phyloP scores from a whole-genome alignment of 1,140 invertebrate genomes.

The Nylanderia fulva region DNA sequence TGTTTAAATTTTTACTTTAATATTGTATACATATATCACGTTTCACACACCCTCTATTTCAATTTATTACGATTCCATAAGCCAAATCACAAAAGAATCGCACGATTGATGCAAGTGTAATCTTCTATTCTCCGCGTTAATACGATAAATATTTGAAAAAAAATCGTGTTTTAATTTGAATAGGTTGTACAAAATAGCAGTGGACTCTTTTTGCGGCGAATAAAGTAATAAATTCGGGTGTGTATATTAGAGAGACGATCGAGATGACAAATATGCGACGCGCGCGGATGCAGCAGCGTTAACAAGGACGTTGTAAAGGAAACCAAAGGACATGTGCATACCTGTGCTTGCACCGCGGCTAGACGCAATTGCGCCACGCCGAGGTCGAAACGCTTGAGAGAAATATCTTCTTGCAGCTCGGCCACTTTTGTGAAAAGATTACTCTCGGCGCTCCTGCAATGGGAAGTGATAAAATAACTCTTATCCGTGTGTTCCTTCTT shows the following conservation, averaged over 20 bases:
- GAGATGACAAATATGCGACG: conserved; percentile 19
- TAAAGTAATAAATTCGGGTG: neutral
- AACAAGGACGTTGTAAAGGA: neutral
- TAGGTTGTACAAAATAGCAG: neutral
- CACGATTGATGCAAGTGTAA: neutral
- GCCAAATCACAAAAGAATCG: neutral
- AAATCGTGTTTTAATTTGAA: neutral
- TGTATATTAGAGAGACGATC: neutral
- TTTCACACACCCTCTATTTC: neutral
- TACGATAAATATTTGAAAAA: neutral
- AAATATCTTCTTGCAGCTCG: conserved; percentile 97
- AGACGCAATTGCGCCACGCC: conserved; percentile 96
- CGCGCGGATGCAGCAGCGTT: neutral
- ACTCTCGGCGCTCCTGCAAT: conserved; percentile 91
- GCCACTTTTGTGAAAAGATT: conserved; percentile 97
- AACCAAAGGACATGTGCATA: conserved; percentile 83
- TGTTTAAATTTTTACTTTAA: too few species aligned
- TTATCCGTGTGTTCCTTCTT: conserved; percentile 8
- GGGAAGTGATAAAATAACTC: conserved; percentile 35
- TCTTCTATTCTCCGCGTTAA: neutral
- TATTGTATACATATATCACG: too few species aligned
- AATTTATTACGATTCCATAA: neutral
- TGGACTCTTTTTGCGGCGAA: neutral
- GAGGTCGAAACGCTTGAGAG: conserved; percentile 96
- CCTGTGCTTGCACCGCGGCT: conserved; percentile 95